Evolutionary conservation across 2,888 invertebrate species (phyloP).

Genomic region (Phragmatobia fuliginosa): DNA sequence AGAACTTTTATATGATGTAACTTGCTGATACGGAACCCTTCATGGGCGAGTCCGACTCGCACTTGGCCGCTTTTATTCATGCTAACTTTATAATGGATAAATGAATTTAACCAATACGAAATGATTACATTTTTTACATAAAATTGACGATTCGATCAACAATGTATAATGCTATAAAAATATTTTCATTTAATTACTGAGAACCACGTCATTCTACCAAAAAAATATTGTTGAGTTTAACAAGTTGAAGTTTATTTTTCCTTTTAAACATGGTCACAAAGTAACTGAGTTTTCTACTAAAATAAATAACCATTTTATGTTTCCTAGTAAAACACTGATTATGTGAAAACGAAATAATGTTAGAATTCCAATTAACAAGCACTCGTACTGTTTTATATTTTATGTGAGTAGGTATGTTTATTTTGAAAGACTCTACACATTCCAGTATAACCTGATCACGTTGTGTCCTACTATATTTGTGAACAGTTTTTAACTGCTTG

Average conservation of each 20-base stretch:
- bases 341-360: not conserved
- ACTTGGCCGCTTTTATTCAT: too few species aligned
- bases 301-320: not conserved
- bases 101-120: not conserved
- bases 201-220: not conserved
- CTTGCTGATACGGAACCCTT: too few species aligned
- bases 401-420: not conserved
- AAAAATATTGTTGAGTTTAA: not conserved
- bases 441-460: too few species aligned
- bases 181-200: slow-evolving; percentile 3
- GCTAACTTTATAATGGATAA: too few species aligned
- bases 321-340: not conserved
- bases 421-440: not conserved
- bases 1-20: too few species aligned
- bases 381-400: not conserved
- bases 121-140: not conserved
- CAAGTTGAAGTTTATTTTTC: not conserved
- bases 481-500: not conserved
- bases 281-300: not conserved
- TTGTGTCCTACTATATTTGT: too few species aligned
- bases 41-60: too few species aligned
- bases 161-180: not conserved
- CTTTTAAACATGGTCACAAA: not conserved
- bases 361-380: not conserved
- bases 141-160: not conserved